Evolutionary conservation across 2,113 vertebrate species (phyloP).

Genomic region (Apaloderma vittatum): DNA sequence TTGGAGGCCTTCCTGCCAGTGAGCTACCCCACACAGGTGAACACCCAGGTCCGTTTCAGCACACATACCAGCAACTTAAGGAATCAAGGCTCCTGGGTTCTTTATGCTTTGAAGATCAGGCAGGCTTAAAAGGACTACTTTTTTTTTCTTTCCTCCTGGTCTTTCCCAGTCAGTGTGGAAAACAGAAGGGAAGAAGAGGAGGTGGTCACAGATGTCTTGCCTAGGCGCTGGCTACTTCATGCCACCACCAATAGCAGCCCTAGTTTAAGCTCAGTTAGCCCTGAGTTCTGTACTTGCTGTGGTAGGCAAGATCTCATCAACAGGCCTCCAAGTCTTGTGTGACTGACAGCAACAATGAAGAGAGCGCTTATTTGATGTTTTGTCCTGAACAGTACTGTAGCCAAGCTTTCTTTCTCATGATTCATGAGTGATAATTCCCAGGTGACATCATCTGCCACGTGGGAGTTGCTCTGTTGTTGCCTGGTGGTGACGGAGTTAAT

Average conservation of each 20-base stretch:
- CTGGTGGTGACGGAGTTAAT: not conserved
- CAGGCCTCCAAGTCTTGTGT: not conserved
- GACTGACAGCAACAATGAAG: not conserved
- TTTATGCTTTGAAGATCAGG: not conserved
- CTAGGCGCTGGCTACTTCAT: not conserved
- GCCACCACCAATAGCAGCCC: not conserved
- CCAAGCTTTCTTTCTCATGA: not conserved
- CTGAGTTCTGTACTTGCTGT: not conserved
- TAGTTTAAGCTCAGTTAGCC: not conserved
- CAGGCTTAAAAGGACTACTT: not conserved
- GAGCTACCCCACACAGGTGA: not conserved
- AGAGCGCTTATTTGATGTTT: not conserved
- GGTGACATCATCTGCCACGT: not conserved
- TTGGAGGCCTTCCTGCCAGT: not conserved
- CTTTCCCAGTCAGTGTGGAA: not conserved
- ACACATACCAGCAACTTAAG: not conserved
- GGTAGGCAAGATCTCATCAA: not conserved
- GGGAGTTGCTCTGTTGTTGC: not conserved
- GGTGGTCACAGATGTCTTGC: not conserved
- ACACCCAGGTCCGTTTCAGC: rapidly evolving
- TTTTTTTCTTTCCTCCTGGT: not conserved
- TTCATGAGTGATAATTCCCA: not conserved
- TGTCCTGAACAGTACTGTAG: not conserved
- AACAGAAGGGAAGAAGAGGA: not conserved
- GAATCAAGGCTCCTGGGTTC: not conserved